Evolutionary conservation across 2,888 invertebrate genomes (phyloP), one percentile per base, ranked within the genome.

Genomic region (Flabesymbios commensalis): DNA sequence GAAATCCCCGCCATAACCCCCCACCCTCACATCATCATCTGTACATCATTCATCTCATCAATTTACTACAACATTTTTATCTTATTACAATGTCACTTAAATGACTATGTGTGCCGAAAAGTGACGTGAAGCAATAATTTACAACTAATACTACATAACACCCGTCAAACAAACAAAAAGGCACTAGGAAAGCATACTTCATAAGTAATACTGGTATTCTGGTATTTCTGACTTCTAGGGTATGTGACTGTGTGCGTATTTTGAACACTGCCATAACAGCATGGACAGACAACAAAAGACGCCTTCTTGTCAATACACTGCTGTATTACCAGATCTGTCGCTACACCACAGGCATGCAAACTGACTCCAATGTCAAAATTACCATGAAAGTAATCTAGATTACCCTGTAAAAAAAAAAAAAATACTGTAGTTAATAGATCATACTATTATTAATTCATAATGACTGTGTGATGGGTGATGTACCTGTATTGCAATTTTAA

Each of bases 341-440:
- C 95, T 14, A 93, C 90, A 0, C 96, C 96, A 83, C 96, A 97
- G 2, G 95, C 96, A 84, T 96, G 96, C 33, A 97, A 84, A 2
- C 92, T 91, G 36, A 91, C 88, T 0, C 96, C 96, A 63, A 97
- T 87, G 75, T 94, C 87, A 84, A 95, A 86, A 2, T 86, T 79
- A 0, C 92, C 84, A 45, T 86, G 86, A 78, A 93, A 94, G 77
- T 93, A 93, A 80, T 93, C 94, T 71, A 96, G 86, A 84, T 97
- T 97, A 75, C 93, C 90, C 84, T 96, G 93, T 1, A 52, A 47
- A 7, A 26, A 28, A 26, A 49, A 24, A 49, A 49, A 5, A 26
- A 19, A 19, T 19, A 7, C 49, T 29, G n/a, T 24, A 7, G 17
- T 17, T 17, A 17, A 19, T 10, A 17, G 45, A 14, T 45, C 45